Conservation (phyloP, 2,797 vertebrate species). For the Enteromius anoplus region DNA sequence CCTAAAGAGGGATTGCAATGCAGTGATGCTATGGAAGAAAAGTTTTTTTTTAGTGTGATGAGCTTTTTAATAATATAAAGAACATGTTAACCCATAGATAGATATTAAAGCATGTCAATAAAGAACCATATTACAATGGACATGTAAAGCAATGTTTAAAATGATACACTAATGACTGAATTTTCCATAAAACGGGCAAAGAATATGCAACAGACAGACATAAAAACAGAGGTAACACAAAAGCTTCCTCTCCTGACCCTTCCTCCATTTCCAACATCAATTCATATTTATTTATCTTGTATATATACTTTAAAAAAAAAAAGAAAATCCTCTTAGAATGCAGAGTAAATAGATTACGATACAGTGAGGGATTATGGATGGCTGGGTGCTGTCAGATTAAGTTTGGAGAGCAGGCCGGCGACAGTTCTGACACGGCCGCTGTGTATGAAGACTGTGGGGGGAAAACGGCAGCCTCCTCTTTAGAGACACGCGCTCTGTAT, state of each 20-base stretch:
- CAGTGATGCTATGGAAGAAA: neutral
- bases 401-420: conserved; percentile 85
- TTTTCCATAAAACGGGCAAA: conserved; percentile 50
- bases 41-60: neutral
- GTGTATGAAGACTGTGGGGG: conserved; percentile 81
- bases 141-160: neutral
- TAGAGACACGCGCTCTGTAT: conserved; percentile 75
- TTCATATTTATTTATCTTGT: conserved; percentile 67
- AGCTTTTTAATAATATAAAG: neutral
- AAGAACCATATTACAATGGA: neutral
- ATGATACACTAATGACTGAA: neutral
- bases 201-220: conserved; percentile 73
- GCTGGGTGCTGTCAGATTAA: conserved; percentile 96
- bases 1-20: neutral
- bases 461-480: conserved; percentile 74
- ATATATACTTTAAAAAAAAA: conserved; percentile 81
- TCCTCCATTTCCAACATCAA: conserved; percentile 85
- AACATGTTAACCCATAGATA: neutral
- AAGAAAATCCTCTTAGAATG: conserved; percentile 94
- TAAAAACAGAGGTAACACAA: conserved; percentile 73
- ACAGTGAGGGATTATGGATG: conserved; percentile 92
- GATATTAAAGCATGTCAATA: neutral
- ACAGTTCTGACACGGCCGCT: conserved; percentile 89
- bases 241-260: conserved; percentile 76
- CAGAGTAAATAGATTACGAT: conserved; percentile 97